A percentile compares a stretch with the other conserved stretches of the same genome.
phyloP scores from a whole-genome alignment of 1,140 invertebrate genomes.

The Heterodera schachtii region DNA sequence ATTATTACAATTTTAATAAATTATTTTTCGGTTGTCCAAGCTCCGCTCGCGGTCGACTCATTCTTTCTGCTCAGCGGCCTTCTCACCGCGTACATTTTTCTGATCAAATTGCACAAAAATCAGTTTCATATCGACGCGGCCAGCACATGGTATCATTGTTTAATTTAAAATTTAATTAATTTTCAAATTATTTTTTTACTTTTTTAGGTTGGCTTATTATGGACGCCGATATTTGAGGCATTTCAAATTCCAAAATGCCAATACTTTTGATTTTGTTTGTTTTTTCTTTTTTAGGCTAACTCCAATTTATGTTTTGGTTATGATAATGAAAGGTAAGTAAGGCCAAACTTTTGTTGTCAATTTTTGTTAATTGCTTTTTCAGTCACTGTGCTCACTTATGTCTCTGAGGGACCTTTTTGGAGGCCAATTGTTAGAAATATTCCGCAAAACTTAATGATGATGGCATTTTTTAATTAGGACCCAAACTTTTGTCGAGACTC shows the following conservation, averaged over 20 bases:
- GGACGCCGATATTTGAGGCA: conserved; percentile 49
- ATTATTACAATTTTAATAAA: too few relatives aligned
- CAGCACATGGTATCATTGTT: conserved; percentile 38
- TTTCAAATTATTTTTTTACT: not conserved
- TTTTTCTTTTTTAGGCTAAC: conserved; percentile 50
- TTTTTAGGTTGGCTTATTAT: conserved; percentile 47
- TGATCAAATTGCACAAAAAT: conserved; percentile 49
- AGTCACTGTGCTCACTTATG: conserved; percentile 60
- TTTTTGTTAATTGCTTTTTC: not conserved
- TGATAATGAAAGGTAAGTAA: conserved; percentile 46
- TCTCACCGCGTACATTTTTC: conserved; percentile 60
- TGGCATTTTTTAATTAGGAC: conserved; percentile 33
- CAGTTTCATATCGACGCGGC: conserved; percentile 36
- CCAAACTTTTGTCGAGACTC: conserved; percentile 51
- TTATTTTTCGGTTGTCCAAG: conserved; percentile 34
- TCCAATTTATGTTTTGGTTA: conserved; percentile 60
- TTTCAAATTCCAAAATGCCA: not conserved
- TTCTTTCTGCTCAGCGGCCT: conserved; percentile 65
- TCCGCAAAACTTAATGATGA: too few relatives aligned
- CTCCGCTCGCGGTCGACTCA: conserved; percentile 63
- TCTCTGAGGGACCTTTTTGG: conserved; percentile 65
- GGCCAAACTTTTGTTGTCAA: not conserved
- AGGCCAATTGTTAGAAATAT: conserved; percentile 52
- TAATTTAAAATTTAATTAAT: not conserved
- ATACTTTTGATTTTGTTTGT: conserved; percentile 4